phyloP scores from a whole-genome alignment of 2,113 vertebrate genomes.

The Brachypodius melanocephalos region DNA sequence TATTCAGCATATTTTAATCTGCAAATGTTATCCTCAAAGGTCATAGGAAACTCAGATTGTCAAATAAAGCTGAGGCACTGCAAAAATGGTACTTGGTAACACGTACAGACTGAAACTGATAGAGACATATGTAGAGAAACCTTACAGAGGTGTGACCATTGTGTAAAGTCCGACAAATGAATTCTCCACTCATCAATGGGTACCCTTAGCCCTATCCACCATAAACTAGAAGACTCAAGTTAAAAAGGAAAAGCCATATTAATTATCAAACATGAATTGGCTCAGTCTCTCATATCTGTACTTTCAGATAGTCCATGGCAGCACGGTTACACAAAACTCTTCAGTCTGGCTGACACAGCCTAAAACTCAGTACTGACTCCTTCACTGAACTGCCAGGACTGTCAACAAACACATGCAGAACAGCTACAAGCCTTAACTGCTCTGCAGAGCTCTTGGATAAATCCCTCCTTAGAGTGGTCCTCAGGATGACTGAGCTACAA shows the following conservation, averaged over 20 bases:
- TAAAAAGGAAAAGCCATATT: background rate
- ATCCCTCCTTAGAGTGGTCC: background rate
- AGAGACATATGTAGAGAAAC: background rate
- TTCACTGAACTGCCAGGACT: background rate
- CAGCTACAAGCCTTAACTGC: background rate
- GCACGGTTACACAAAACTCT: background rate
- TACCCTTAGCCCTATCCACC: background rate
- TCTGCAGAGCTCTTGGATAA: background rate
- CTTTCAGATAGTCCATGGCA: background rate
- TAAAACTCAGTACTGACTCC: background rate
- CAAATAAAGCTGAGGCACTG: background rate
- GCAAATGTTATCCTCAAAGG: background rate
- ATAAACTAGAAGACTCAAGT: background rate
- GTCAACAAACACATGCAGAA: background rate
- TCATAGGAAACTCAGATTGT: background rate
- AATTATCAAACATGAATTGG: background rate
- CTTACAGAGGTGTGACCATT: background rate
- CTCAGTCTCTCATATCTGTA: background rate
- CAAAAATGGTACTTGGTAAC: background rate
- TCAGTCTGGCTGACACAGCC: background rate
- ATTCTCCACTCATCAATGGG: background rate
- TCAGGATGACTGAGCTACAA: background rate
- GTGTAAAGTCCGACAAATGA: background rate
- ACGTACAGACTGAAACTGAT: background rate
- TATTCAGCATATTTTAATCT: slow-evolving; percentile 20